Evolutionary conservation across 2,797 vertebrate species (phyloP).

Genomic region (Dromococcyx pavoninus): DNA sequence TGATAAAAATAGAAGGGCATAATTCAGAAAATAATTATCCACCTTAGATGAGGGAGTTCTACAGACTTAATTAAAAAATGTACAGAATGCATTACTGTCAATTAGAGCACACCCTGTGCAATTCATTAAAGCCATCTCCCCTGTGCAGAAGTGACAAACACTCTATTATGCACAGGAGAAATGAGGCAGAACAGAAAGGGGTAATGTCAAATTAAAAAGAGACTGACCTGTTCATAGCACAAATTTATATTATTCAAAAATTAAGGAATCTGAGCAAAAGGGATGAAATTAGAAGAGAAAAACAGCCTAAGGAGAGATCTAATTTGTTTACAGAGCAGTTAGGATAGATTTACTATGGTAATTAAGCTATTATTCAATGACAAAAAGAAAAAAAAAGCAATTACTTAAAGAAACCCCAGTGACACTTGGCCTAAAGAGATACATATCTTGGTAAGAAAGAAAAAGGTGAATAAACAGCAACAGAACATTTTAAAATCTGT

Average conservation of each 20-base stretch:
- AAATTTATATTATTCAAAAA: not conserved
- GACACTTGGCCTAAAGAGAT: not conserved
- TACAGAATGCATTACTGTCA: constrained; percentile 57
- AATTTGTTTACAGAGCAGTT: constrained; percentile 35
- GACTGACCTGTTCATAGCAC: constrained; percentile 2
- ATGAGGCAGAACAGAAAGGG: constrained; percentile 15
- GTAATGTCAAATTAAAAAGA: constrained; percentile 6
- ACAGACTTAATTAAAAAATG: constrained; percentile 58
- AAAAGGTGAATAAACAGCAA: not conserved
- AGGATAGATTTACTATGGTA: constrained; percentile 23
- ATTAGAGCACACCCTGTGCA: constrained; percentile 41
- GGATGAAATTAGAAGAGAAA: not conserved
- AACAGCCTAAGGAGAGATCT: not conserved
- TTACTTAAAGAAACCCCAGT: constrained; percentile 13
- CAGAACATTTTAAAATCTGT: not conserved
- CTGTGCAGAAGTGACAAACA: constrained; percentile 18
- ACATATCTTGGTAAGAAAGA: not conserved
- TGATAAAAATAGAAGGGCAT: constrained; percentile 39
- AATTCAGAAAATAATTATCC: constrained; percentile 58
- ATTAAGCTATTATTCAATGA: constrained; percentile 62
- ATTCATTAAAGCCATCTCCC: constrained; percentile 45
- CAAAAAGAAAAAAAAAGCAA: constrained; percentile 21
- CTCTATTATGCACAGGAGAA: not conserved
- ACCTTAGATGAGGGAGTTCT: constrained; percentile 44
- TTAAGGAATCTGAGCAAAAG: not conserved